Base-by-base conservation (phyloP, 2,797 vertebrate species). In the Bovichtus diacanthus region DNA sequence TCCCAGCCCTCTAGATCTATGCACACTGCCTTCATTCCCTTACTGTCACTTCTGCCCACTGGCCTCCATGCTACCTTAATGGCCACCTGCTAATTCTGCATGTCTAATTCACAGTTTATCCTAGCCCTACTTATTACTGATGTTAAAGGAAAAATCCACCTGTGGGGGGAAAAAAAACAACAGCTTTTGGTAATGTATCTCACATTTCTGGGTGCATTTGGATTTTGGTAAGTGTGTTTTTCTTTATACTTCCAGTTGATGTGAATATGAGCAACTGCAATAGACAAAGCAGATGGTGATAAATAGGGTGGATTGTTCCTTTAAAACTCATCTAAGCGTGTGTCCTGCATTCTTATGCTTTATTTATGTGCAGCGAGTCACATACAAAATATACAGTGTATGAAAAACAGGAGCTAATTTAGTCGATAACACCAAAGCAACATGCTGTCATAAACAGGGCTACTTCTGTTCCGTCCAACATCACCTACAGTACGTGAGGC, bases 81-180 rank as follows among this genome's bases (percentile, higher is more conserved):
- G 78, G 82, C 89, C 86, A 69, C 68, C 79, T 78, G 83, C 76
- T 85, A 86, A 84, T 76, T 80, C 80, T 83, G 87, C 73, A 62
- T 53, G 77, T 83, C 72, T 80, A 85, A 89, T 94, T 94, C 93
- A 94, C 93, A 94, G 93, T 92, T 92, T 91, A 87, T 85, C 69
- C 89, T 92, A 87, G 81, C 84, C 85, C 87, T 86, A 74, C 75
- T 69, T 50, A 76, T 67, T 81, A 82, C 63, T 38, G 46, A 74
- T 11, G 38, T 70, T 56, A 74, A 86, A 82, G 72, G 69, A 60
- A 78, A 84, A 84, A 82, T 74, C 85, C 86, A 87, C 81, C 74
- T 27, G n/a, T n/a, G 4, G 8, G 4, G 11, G 1, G 8, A 13
- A 31, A 21, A 21, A 31, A 13, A 39, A 39, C 61, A 49, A 43